Conservation (phyloP, 37 sponge, comb jelly and placozoan species). For the Cliona cf. orientalis region DNA sequence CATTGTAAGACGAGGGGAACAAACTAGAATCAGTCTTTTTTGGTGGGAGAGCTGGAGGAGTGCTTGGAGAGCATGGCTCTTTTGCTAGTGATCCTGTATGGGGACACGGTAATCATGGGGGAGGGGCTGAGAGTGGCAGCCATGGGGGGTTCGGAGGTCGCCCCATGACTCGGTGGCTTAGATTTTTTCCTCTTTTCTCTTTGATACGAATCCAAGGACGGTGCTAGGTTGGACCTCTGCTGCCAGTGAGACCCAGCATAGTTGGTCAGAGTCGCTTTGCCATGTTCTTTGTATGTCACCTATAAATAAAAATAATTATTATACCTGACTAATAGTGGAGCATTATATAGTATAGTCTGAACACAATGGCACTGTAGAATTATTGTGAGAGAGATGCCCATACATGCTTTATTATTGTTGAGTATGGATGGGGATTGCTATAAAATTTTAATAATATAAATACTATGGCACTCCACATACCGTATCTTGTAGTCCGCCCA, state of each 20-base stretch:
- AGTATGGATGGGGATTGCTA: not conserved
- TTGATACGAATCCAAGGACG: constrained; percentile 14
- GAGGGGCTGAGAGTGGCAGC: not conserved
- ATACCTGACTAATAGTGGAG: no score
- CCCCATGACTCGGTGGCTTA: not conserved
- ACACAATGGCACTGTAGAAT: no score
- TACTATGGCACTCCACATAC: not conserved
- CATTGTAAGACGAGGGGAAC: no score
- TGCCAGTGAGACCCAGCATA: constrained; percentile 75
- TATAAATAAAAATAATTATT: not conserved
- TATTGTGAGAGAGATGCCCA: not conserved
- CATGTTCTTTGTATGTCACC: constrained; percentile 59
- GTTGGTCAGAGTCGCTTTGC: constrained; percentile 58
- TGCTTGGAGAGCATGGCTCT: not conserved
- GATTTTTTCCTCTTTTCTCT: not conserved
- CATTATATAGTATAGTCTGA: no score
- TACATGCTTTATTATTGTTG: not conserved
- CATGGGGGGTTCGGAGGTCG: not conserved
- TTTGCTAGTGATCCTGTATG: constrained; percentile 5
- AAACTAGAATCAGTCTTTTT: no score
- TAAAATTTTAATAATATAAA: not conserved
- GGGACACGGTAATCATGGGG: not conserved
- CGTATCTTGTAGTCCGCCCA: constrained; percentile 57
- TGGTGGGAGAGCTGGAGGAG: not conserved
- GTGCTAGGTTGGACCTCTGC: constrained; percentile 72